Base-by-base conservation (phyloP, 2,113 vertebrate genomes). In the Calidris pugnax region DNA sequence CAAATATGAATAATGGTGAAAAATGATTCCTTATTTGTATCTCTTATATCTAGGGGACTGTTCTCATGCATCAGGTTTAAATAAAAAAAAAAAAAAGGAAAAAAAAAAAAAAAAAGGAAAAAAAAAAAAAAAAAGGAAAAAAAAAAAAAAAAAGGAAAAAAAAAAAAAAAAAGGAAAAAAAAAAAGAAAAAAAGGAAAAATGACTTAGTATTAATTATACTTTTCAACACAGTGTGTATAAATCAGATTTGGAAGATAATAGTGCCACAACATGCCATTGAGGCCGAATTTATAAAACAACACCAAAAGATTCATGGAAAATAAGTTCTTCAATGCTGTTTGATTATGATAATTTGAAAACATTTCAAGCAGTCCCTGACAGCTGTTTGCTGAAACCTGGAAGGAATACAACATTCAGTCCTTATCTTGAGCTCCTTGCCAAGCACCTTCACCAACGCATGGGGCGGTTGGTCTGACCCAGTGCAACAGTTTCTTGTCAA, bases 21-120 rank as follows among this genome's bases (percentile, higher is more conserved):
- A 85, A 90, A 64, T 17, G 0, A 53, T 68, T 75, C 18, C 10
- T 71, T 87, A n/a, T 76, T 79, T 63, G 8, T 64, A 20, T 37
- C n/a, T 90, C 35, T 7, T 68, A 7, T 73, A 77, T 41, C 41
- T 67, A 73, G 22, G 27, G 23, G 10, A 48, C 12, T 35, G 28
- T 68, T 83, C 59, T 86, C 17, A 74, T 55, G 12, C 20, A 82
- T 8, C 26, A 37, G 13, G 10, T 62, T 67, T 63, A 45, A 81
- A 81, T 39, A 5, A 39, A 30, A 6, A 6, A 1, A 39, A 47
- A 35, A 43, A 30, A 28, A 41, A 33, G 32, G 32, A 47, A 10
- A 16, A 7, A 4, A 33, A 30, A 5, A 37, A 30, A 5, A 6
- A 1, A 39, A 47, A n/a, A n/a, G n/a, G n/a, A n/a, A n/a, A n/a